These are phyloP conservation scores for Drosophila testacea DNA, from an alignment of 2,888 invertebrate genomes.

Conservation along the genomic window DNA sequence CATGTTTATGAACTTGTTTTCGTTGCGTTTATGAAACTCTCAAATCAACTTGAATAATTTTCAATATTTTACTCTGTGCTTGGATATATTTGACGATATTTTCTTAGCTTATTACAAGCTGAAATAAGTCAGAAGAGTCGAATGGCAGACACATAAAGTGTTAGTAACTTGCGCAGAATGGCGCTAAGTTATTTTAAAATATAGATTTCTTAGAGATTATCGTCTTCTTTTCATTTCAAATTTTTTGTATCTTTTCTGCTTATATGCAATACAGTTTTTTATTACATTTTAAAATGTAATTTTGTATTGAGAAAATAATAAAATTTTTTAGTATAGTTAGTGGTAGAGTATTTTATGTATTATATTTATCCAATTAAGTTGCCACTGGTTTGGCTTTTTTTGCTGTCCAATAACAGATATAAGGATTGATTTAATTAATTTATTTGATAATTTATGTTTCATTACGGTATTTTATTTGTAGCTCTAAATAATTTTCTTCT, in stretches of 20 bases:
- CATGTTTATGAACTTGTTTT: conserved; percentile 57
- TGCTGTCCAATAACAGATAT: conserved; percentile 21
- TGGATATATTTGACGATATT: background rate
- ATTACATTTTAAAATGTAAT: too few relatives aligned
- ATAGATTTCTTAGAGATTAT: too few relatives aligned
- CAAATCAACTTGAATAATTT: conserved; percentile 11
- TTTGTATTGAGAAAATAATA: too few relatives aligned
- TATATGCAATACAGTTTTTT: too few relatives aligned
- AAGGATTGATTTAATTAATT: conserved; percentile 59
- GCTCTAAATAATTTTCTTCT: too few relatives aligned
- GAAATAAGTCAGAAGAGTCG: background rate
- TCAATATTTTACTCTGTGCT: background rate
- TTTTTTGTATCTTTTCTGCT: too few relatives aligned
- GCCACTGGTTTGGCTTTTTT: conserved; percentile 12
- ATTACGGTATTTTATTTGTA: too few relatives aligned
- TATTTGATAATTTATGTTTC: too few relatives aligned
- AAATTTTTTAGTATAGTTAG: too few relatives aligned
- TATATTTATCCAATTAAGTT: conserved; percentile 52
- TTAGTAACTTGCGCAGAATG: background rate
- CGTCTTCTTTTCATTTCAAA: too few relatives aligned
- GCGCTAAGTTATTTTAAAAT: background rate
- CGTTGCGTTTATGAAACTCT: background rate
- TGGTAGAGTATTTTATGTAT: conserved; percentile 8
- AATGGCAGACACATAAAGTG: background rate
- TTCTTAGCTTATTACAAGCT: background rate